Evolutionary conservation across 2,888 invertebrate genomes (phyloP).

Genomic region (Scaptomyza parva): DNA sequence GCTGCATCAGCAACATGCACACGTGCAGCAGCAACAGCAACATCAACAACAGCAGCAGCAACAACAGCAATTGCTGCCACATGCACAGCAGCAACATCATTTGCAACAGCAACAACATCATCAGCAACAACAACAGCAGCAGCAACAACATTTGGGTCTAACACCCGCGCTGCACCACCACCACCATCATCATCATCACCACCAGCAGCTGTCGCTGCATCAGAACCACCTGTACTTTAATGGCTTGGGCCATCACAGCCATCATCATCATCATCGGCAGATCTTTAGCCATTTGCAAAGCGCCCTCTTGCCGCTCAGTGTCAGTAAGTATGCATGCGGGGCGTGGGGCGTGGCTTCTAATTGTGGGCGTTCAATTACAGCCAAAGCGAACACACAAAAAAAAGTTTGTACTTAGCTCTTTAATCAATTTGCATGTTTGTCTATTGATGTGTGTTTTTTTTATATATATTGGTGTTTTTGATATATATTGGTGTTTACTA

Average conservation of each 20-base stretch:
- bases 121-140: slow-evolving; percentile 45
- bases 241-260: slow-evolving; percentile 81
- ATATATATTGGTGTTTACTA: neutral
- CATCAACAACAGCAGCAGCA: slow-evolving; percentile 41
- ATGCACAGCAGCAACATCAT: slow-evolving; percentile 43
- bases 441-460: no score
- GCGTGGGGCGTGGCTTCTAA: slow-evolving; percentile 34
- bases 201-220: slow-evolving; percentile 75
- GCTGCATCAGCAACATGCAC: slow-evolving; percentile 53
- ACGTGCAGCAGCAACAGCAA: slow-evolving; percentile 36
- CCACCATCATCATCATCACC: slow-evolving; percentile 73
- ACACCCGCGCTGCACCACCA: slow-evolving; percentile 48
- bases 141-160: slow-evolving; percentile 44
- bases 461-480: neutral
- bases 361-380: slow-evolving; percentile 2
- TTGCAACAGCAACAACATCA: slow-evolving; percentile 56
- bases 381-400: slow-evolving; percentile 12
- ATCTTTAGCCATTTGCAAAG: slow-evolving; percentile 84
- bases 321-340: slow-evolving; percentile 83
- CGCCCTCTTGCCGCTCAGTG: slow-evolving; percentile 84
- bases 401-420: slow-evolving; percentile 55
- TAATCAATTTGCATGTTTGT: slow-evolving; percentile 53
- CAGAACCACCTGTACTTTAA: slow-evolving; percentile 81
- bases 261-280: slow-evolving; percentile 83
- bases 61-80: slow-evolving; percentile 29